A percentile compares a stretch with the other conserved stretches of the same genome.
phyloP scores from a whole-genome alignment of 2,888 invertebrate genomes.

The Drosophila neotestacea region DNA sequence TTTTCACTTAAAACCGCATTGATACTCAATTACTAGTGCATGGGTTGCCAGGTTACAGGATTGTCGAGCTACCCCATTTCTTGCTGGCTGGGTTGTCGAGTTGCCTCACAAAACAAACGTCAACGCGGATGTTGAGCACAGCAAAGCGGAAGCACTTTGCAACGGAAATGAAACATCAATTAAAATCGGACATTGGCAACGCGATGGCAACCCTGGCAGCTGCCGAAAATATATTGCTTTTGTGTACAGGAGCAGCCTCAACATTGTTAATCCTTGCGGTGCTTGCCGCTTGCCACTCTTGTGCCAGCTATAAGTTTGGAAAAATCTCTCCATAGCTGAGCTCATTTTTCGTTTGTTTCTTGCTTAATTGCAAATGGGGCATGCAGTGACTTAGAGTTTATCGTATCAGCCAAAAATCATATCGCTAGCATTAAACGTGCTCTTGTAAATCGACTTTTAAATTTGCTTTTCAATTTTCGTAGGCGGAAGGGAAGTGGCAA shows the following conservation, averaged over 20 bases:
- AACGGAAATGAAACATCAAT: slow-evolving; percentile 83
- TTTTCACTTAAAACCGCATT: slow-evolving; percentile 82
- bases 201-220: slow-evolving; percentile 35
- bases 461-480: no score
- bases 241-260: slow-evolving; percentile 19
- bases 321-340: slow-evolving; percentile 38
- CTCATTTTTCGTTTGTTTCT: slow-evolving; percentile 50
- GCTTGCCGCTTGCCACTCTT: neutral
- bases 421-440: no score
- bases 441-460: no score
- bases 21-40: slow-evolving; percentile 78
- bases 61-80: slow-evolving; percentile 19
- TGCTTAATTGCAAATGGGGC: slow-evolving; percentile 57
- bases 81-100: neutral
- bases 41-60: slow-evolving; percentile 44
- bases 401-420: no score
- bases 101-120: slow-evolving; percentile 57
- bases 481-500: no score
- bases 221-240: slow-evolving; percentile 59
- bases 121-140: slow-evolving; percentile 66
- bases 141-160: slow-evolving; percentile 81
- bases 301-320: slow-evolving; percentile 14
- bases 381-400: neutral
- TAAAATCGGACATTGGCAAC: slow-evolving; percentile 67
- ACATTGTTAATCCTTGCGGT: slow-evolving; percentile 56